phyloP scores from a whole-genome alignment of 2,797 vertebrate genomes.

The Menidia menidia region DNA sequence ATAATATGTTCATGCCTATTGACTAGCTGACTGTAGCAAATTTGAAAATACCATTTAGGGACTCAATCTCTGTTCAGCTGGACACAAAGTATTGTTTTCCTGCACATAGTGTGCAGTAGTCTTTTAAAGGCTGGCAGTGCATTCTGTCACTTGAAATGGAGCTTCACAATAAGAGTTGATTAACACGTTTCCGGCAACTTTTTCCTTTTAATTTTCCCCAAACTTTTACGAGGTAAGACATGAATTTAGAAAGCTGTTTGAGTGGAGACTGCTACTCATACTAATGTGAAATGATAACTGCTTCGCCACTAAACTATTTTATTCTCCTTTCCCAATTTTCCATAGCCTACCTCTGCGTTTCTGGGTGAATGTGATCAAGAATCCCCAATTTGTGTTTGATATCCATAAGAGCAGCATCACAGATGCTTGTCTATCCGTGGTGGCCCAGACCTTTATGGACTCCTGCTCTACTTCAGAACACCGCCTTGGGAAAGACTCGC shows the following conservation, averaged over 20 bases:
- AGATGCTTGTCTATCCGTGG: conserved; percentile 94
- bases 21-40: conserved; percentile 54
- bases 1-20: conserved; percentile 53
- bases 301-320: conserved; percentile 4
- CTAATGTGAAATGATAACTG: not conserved
- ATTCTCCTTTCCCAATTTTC: conserved; percentile 1
- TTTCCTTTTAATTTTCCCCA: conserved; percentile 7
- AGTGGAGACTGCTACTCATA: not conserved
- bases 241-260: not conserved
- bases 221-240: not conserved
- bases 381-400: conserved; percentile 98
- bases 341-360: conserved; percentile 95
- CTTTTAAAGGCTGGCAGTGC: conserved; percentile 28
- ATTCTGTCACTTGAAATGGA: conserved; percentile 35
- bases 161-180: conserved; percentile 9
- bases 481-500: conserved; percentile 97
- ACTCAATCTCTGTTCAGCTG: conserved; percentile 54
- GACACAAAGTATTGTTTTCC: conserved; percentile 52
- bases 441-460: conserved; percentile 99
- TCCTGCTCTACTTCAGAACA: conserved; percentile 98
- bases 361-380: conserved; percentile 99
- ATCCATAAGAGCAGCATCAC: conserved; percentile 99
- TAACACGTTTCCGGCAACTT: not conserved
- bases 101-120: conserved; percentile 39
- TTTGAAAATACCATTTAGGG: conserved; percentile 56